Percentiles rank a stretch among this genome's conserved stretches.
These are phyloP conservation scores for Schizopygopsis malacanthus DNA, from an alignment of 2,797 vertebrate species.

Conservation along the genomic window DNA sequence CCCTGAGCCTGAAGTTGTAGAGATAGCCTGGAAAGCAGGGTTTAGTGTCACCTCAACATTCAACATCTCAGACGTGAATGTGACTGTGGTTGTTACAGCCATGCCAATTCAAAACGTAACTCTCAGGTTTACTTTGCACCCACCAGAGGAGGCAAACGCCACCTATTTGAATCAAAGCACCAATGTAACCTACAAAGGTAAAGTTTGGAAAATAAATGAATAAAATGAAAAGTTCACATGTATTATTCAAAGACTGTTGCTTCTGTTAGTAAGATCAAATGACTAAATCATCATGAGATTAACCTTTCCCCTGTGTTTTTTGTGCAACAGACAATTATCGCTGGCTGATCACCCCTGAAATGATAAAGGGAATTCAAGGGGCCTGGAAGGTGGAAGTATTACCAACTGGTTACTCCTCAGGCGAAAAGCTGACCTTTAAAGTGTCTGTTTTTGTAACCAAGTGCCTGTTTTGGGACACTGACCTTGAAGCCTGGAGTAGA, in stretches of 20 bases:
- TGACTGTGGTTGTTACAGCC: constrained; percentile 69
- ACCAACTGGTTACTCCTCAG: constrained; percentile 60
- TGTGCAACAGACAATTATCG: constrained; percentile 68
- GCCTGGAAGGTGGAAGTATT: constrained; percentile 69
- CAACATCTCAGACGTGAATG: constrained; percentile 69
- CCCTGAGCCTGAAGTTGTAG: not conserved
- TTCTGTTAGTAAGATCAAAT: not conserved
- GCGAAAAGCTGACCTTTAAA: constrained; percentile 52
- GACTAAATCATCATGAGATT: not conserved
- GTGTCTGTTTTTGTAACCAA: constrained; percentile 67
- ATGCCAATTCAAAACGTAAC: constrained; percentile 66
- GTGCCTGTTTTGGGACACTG: constrained; percentile 76
- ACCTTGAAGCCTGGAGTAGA: constrained; percentile 63
- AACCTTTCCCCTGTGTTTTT: constrained; percentile 30
- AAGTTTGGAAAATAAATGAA: not conserved
- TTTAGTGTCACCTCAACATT: constrained; percentile 57
- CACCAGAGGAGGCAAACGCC: constrained; percentile 51
- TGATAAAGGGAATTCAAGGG: constrained; percentile 64
- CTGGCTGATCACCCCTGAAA: constrained; percentile 78
- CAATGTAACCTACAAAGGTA: constrained; percentile 70
- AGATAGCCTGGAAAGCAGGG: constrained; percentile 55
- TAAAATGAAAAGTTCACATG: not conserved
- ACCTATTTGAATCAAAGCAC: constrained; percentile 41
- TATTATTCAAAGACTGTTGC: not conserved
- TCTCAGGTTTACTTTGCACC: constrained; percentile 65